These are phyloP conservation scores for Gobius niger DNA, from an alignment of 2,113 vertebrate species.

Conservation along the genomic window DNA sequence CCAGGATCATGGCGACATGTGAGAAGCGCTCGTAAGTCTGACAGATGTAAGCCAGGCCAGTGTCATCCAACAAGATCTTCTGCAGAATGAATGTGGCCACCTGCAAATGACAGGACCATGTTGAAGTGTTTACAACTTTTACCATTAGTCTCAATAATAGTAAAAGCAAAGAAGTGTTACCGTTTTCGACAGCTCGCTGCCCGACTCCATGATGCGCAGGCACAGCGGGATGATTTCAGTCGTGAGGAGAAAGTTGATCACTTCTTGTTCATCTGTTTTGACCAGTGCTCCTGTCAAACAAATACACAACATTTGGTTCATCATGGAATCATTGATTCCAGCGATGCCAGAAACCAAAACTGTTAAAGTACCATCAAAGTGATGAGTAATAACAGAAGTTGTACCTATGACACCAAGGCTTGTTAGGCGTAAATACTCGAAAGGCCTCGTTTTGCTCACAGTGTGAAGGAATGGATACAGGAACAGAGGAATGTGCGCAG, in stretches of 20 bases:
- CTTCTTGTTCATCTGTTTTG: slow-evolving; percentile 98
- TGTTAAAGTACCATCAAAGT: no score
- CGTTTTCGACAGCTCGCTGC: slow-evolving; percentile 98
- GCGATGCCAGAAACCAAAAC: no score
- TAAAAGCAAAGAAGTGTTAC: slow-evolving; percentile 59
- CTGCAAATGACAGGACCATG: slow-evolving; percentile 59
- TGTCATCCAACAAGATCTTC: slow-evolving; percentile 97
- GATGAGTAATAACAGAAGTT: not conserved
- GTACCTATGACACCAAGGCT: slow-evolving; percentile 96
- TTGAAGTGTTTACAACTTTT: not conserved
- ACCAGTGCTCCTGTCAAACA: slow-evolving; percentile 87
- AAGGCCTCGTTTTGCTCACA: slow-evolving; percentile 95
- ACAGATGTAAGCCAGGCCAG: slow-evolving; percentile 95
- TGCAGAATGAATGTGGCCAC: slow-evolving; percentile 98
- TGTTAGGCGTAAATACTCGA: slow-evolving; percentile 95
- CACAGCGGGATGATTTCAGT: slow-evolving; percentile 98
- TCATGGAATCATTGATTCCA: no score
- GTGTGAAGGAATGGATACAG: slow-evolving; percentile 98
- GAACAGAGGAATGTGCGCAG: slow-evolving; percentile 96
- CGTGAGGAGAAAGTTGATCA: slow-evolving; percentile 97
- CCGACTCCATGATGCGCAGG: slow-evolving; percentile 98
- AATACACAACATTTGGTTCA: not conserved
- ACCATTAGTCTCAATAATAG: no score
- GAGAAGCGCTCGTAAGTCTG: slow-evolving; percentile 98
- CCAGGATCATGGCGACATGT: slow-evolving; percentile 98